These are phyloP conservation scores for Apis dorsata DNA, from an alignment of 1,140 invertebrate species.

Conservation along the genomic window DNA sequence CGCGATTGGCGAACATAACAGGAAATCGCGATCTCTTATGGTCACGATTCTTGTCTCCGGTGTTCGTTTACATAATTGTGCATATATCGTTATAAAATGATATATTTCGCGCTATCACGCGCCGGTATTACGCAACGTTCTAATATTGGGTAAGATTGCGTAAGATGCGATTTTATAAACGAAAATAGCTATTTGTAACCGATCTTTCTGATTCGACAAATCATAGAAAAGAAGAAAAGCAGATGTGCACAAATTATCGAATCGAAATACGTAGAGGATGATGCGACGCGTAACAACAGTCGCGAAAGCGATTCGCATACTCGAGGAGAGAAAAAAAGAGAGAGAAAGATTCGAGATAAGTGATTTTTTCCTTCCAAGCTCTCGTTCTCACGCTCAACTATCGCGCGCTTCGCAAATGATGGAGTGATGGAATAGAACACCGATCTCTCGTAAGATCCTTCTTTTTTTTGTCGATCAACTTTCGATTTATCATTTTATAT, in stretches of 20 bases:
- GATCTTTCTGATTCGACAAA: neutral
- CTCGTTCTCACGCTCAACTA: slow-evolving; percentile 37
- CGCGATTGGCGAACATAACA: neutral
- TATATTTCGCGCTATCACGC: slow-evolving; percentile 13
- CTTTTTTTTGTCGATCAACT: neutral
- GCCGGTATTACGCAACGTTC: slow-evolving; percentile 3
- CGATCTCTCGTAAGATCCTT: neutral
- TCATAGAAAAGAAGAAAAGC: neutral
- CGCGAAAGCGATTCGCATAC: slow-evolving; percentile 26
- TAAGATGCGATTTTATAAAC: neutral
- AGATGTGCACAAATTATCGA: too few species aligned
- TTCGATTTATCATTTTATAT: neutral
- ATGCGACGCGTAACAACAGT: neutral
- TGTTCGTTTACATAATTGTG: slow-evolving; percentile 25
- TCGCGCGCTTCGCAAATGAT: slow-evolving; percentile 23
- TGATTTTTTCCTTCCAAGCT: slow-evolving; percentile 25
- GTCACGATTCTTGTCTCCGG: slow-evolving; percentile 11
- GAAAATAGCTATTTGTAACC: neutral
- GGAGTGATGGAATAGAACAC: too few species aligned
- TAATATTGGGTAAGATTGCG: slow-evolving; percentile 3
- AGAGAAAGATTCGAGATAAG: slow-evolving; percentile 2
- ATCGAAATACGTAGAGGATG: too few species aligned
- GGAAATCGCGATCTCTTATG: slow-evolving; percentile 31
- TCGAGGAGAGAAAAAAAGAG: neutral
- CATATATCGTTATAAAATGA: slow-evolving; percentile 33